Percentiles rank a stretch among this genome's conserved stretches.
phyloP scores from a whole-genome alignment of 2,888 invertebrate genomes.

The Drosophila pullipes region DNA sequence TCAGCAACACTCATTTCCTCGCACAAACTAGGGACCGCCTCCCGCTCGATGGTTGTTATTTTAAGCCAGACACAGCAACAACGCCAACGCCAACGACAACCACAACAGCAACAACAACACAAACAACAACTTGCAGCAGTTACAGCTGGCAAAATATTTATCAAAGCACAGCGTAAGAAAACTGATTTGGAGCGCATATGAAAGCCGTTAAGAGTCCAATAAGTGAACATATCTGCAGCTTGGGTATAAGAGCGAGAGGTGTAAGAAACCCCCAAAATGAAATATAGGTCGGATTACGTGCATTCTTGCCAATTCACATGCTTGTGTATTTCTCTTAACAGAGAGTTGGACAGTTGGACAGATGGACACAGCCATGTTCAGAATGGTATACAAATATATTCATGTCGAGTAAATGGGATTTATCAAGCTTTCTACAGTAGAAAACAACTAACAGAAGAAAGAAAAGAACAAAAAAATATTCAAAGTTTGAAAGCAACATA shows the following conservation, averaged over 20 bases:
- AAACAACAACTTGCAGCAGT: background rate
- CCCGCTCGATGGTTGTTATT: slow-evolving; percentile 22
- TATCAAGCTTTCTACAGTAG: background rate
- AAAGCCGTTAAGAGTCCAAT: slow-evolving; percentile 2
- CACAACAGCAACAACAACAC: slow-evolving; percentile 2
- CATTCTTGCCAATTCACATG: background rate
- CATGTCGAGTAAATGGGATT: background rate
- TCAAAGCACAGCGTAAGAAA: slow-evolving; percentile 20
- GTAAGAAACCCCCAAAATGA: background rate
- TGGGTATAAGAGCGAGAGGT: background rate
- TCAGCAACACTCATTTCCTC: slow-evolving; percentile 45
- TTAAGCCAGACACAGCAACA: slow-evolving; percentile 32
- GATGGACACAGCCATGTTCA: background rate
- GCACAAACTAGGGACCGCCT: slow-evolving; percentile 8
- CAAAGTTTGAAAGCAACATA: too few relatives aligned
- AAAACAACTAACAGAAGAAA: too few relatives aligned
- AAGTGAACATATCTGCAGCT: background rate
- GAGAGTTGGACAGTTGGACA: background rate
- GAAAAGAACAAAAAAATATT: too few relatives aligned
- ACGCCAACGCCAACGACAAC: slow-evolving; percentile 9
- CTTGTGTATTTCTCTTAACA: background rate
- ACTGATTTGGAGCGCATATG: slow-evolving; percentile 4
- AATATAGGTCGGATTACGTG: background rate
- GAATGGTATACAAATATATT: background rate
- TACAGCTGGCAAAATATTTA: slow-evolving; percentile 32